phyloP scores from a whole-genome alignment of 1,140 invertebrate species.

The Drosophila prosaltans region DNA sequence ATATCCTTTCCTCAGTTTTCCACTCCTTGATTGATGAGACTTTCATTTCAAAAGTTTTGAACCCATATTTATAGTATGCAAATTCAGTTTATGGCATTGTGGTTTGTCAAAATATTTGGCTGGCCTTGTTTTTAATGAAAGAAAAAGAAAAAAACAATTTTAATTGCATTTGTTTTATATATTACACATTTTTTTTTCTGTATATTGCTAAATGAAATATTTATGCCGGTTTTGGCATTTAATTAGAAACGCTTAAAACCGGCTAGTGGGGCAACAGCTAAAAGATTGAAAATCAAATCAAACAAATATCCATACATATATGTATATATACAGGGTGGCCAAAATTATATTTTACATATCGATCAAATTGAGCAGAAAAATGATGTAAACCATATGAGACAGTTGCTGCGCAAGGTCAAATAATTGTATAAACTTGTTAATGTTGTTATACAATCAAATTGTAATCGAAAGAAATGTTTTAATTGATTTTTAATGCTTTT shows the following conservation, averaged over 20 bases:
- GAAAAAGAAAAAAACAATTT: background rate
- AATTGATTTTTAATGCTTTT: conserved; percentile 1
- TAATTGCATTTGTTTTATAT: conserved; percentile 31
- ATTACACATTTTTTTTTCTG: conserved; percentile 30
- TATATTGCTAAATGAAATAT: conserved; percentile 39
- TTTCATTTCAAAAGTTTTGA: background rate
- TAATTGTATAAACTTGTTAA: background rate
- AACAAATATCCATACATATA: conserved; percentile 6
- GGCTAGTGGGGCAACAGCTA: conserved; percentile 38
- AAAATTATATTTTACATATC: no score
- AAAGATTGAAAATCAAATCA: conserved; percentile 5
- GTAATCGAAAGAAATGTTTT: background rate
- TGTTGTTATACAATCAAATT: background rate
- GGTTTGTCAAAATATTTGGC: background rate
- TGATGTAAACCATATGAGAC: no score
- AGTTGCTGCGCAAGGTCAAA: background rate
- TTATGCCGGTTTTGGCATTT: conserved; percentile 49
- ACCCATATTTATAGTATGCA: background rate
- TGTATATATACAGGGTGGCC: conserved; percentile 26
- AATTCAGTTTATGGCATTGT: background rate
- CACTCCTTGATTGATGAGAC: background rate
- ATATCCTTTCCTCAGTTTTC: no score
- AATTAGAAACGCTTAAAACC: conserved; percentile 64
- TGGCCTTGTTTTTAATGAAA: background rate
- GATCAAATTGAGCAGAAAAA: no score